phyloP scores from a whole-genome alignment of 2,888 invertebrate genomes.

The Doris montereyensis region DNA sequence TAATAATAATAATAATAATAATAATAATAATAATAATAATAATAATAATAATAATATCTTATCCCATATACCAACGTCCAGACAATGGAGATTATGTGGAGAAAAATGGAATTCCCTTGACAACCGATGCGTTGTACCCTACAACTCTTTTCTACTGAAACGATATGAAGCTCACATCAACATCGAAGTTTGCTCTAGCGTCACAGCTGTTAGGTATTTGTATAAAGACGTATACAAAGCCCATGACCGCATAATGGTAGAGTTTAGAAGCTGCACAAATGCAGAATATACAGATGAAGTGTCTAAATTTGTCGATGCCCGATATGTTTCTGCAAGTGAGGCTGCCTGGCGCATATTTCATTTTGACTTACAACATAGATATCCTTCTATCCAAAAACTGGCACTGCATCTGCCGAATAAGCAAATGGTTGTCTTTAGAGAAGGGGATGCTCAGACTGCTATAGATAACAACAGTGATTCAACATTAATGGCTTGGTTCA shows the following conservation, averaged over 20 bases:
- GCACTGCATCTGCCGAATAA: no score
- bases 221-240: conserved; percentile 42
- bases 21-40: background rate
- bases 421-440: no score
- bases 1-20: conserved; percentile 14
- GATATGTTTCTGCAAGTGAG: no score
- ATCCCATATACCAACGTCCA: conserved; percentile 34
- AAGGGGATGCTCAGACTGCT: no score
- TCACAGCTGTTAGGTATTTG: conserved; percentile 37
- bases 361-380: no score
- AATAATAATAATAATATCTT: conserved; percentile 9
- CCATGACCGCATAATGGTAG: conserved; percentile 26
- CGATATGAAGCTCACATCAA: conserved; percentile 32
- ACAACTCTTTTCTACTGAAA: conserved; percentile 33
- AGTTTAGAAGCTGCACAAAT: no score
- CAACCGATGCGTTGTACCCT: conserved; percentile 38
- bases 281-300: no score
- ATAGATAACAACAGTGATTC: no score
- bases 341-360: no score
- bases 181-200: conserved; percentile 33
- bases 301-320: no score
- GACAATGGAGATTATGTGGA: conserved; percentile 20
- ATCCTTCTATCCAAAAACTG: no score
- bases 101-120: conserved; percentile 30
- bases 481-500: no score